phyloP scores from a whole-genome alignment of 2,113 vertebrate species.

The Neomonachus schauinslandi region DNA sequence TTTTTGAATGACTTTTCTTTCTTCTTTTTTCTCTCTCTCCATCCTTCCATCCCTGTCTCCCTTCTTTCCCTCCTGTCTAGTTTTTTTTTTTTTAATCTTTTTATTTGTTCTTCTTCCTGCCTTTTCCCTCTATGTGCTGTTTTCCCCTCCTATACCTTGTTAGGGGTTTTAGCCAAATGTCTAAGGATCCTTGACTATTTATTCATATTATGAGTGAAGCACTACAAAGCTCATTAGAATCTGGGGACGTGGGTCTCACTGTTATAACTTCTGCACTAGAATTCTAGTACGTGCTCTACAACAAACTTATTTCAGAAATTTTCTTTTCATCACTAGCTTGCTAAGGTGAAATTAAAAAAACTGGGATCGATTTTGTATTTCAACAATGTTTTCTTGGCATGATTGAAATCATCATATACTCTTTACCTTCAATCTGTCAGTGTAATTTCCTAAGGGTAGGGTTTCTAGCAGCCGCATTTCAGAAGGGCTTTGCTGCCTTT shows the following conservation, averaged over 20 bases:
- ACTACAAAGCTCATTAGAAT: background rate
- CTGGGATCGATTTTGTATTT: conserved; percentile 27
- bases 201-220: background rate
- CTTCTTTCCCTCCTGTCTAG: background rate
- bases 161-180: conserved; percentile 27
- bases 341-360: background rate
- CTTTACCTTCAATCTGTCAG: background rate
- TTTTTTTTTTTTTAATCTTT: background rate
- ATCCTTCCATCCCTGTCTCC: no score
- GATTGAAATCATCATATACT: background rate
- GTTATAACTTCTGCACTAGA: background rate
- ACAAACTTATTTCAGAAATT: background rate
- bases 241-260: background rate
- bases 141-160: background rate
- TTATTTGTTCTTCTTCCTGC: background rate
- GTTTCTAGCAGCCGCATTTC: background rate
- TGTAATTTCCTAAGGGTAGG: background rate
- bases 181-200: background rate
- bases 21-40: background rate
- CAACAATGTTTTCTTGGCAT: background rate
- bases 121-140: background rate
- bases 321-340: background rate
- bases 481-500: background rate
- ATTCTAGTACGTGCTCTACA: background rate
- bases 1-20: background rate